These are phyloP conservation scores for Alfaro cultratus DNA, from an alignment of 2,797 vertebrate genomes.

Conservation along the genomic window DNA sequence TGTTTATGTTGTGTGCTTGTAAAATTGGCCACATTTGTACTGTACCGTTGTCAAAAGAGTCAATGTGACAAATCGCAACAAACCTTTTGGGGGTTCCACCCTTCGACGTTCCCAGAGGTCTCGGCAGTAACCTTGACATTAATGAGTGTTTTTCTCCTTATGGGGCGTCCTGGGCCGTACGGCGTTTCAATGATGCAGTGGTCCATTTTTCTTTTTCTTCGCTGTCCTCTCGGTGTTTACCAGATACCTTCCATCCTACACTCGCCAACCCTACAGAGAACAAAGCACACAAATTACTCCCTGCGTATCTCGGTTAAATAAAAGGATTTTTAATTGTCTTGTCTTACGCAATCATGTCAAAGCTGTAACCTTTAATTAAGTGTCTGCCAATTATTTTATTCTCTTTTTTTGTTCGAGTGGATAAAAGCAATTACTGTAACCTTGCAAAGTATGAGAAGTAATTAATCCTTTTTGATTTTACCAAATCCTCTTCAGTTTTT, in stretches of 20 bases:
- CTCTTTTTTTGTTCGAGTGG: conserved; percentile 72
- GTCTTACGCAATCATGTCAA: conserved; percentile 81
- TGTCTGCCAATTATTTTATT: conserved; percentile 73
- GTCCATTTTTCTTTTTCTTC: conserved; percentile 46
- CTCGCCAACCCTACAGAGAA: conserved; percentile 61
- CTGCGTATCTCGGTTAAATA: conserved; percentile 77
- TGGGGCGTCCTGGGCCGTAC: conserved; percentile 58
- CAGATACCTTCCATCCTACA: conserved; percentile 52
- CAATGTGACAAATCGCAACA: conserved; percentile 66
- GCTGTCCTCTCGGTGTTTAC: conserved; percentile 59
- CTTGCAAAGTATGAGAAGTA: conserved; percentile 73
- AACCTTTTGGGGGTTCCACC: conserved; percentile 44
- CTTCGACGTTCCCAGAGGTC: conserved; percentile 70
- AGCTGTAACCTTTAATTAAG: conserved; percentile 82
- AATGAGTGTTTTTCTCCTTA: conserved; percentile 68
- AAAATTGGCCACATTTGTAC: conserved; percentile 23
- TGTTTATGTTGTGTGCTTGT: not conserved
- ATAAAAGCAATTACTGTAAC: conserved; percentile 81
- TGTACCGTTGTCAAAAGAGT: conserved; percentile 34
- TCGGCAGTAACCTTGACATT: conserved; percentile 72
- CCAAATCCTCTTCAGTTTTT: conserved; percentile 55
- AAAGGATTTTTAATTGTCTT: conserved; percentile 82
- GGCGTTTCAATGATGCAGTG: conserved; percentile 50
- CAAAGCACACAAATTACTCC: conserved; percentile 65
- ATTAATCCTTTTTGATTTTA: conserved; percentile 78